Percentiles rank a stretch among this genome's conserved stretches.
Conservation (phyloP, 2,888 invertebrate genomes). For the Synergus laeviventris region DNA sequence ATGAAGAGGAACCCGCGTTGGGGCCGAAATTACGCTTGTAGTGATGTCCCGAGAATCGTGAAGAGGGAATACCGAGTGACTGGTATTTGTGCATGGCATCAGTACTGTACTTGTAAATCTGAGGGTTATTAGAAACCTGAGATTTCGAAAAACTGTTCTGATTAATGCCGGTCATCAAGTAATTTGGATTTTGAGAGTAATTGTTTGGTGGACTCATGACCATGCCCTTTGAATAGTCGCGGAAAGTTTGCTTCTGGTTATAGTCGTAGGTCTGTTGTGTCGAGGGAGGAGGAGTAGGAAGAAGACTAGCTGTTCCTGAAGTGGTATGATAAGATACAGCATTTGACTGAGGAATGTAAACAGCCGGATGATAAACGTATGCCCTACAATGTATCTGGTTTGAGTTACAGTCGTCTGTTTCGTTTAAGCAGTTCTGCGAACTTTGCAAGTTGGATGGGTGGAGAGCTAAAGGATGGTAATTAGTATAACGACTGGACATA, state of each 20-base stretch:
- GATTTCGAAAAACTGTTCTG: slow-evolving; percentile 50
- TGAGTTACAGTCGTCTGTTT: slow-evolving; percentile 62
- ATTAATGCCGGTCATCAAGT: slow-evolving; percentile 48
- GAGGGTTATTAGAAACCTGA: slow-evolving; percentile 45
- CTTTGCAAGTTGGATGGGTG: slow-evolving; percentile 61
- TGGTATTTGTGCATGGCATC: slow-evolving; percentile 27
- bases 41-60: slow-evolving; percentile 45
- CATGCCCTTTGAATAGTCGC: slow-evolving; percentile 59
- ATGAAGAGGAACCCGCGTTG: slow-evolving; percentile 41
- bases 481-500: slow-evolving; percentile 66
- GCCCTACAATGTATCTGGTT: slow-evolving; percentile 67
- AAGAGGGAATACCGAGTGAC: slow-evolving; percentile 39
- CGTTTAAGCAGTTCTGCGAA: slow-evolving; percentile 61
- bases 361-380: slow-evolving; percentile 67
- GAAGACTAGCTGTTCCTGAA: slow-evolving; percentile 63
- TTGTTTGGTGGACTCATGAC: slow-evolving; percentile 34
- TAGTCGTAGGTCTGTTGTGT: slow-evolving; percentile 56
- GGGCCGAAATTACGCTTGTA: slow-evolving; percentile 47
- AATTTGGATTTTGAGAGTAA: slow-evolving; percentile 55
- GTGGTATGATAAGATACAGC: slow-evolving; percentile 57
- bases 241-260: slow-evolving; percentile 52
- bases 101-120: slow-evolving; percentile 49
- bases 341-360: slow-evolving; percentile 64
- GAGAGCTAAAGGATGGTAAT: slow-evolving; percentile 66
- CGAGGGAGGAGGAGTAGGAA: slow-evolving; percentile 66